Base-by-base conservation (phyloP, 2,888 invertebrate species). In the Noctuana brunneofusca region DNA sequence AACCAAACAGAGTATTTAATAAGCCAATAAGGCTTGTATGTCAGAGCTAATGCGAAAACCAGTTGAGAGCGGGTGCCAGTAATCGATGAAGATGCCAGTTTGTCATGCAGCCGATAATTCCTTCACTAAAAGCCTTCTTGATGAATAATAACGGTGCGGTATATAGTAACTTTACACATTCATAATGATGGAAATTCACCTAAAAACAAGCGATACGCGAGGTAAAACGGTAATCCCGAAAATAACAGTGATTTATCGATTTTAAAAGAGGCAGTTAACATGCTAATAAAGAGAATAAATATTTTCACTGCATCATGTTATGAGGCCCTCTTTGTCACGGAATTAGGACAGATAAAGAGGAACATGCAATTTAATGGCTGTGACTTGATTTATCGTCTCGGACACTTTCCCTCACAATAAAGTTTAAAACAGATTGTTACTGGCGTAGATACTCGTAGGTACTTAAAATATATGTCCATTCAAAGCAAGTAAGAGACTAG, bases 11-110 rank as follows among this genome's bases (percentile, higher is more conserved):
- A 65, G 68, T 69, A 75, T 75, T 74, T 71, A 75, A 75, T 74
- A 71, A 71, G 69, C 68, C 74, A 77, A 78, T 73, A 74, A 75
- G 75, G 72, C 76, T 75, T 80, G 75, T 80, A 75, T 82, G 80
- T 80, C 81, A 78, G 70, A 78, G 74, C 75, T 75, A 76, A 79
- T 76, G 74, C 69, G 71, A 67, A 75, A 79, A 79, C 81, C 75
- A 73, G 81, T 83, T 71, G 65, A 57, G 46, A 70, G 71, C 75
- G 65, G 71, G 79, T 75, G 72, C 65, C 66, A 59, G 68, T 68
- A 71, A 75, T 70, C 71, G 72, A 74, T 73, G 71, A 75, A 76
- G 71, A 74, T 73, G 73, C 72, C 72, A 69, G 74, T 74, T 75
- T 72, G 76, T 73, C 75, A 72, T 70, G 72, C 73, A 68, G 69